phyloP scores from a whole-genome alignment of 2,113 vertebrate genomes.

The Ursus arctos region DNA sequence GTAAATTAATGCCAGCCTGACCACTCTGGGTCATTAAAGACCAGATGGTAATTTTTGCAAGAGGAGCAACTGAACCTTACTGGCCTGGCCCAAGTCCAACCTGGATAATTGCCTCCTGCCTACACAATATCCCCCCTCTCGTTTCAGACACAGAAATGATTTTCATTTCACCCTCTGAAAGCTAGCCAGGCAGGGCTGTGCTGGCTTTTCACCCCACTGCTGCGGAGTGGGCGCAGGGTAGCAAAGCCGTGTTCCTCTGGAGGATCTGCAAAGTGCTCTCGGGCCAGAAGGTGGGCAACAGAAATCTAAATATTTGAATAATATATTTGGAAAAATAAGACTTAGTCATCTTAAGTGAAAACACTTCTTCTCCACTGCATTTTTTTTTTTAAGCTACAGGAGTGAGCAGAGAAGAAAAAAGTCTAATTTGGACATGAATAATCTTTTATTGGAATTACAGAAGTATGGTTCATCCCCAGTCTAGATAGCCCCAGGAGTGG shows the following conservation, averaged over 20 bases:
- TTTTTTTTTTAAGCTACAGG: slow-evolving; percentile 9
- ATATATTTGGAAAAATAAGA: slow-evolving; percentile 42
- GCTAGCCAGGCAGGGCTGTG: background rate
- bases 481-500: too few relatives aligned
- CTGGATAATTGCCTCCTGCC: slow-evolving; percentile 54
- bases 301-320: slow-evolving; percentile 2
- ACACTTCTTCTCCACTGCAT: background rate
- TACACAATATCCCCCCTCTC: slow-evolving; percentile 6
- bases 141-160: slow-evolving; percentile 63
- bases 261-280: background rate
- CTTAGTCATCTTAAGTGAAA: slow-evolving; percentile 32
- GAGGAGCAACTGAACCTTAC: slow-evolving; percentile 63
- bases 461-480: background rate
- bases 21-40: slow-evolving; percentile 56
- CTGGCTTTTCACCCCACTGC: background rate
- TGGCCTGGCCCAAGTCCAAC: slow-evolving; percentile 51
- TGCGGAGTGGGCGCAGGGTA: fast-evolving
- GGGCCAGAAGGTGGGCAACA: background rate
- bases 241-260: background rate
- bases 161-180: slow-evolving; percentile 60
- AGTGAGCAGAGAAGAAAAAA: background rate
- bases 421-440: slow-evolving; percentile 28
- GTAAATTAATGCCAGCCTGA: slow-evolving; percentile 75
- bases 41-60: slow-evolving; percentile 62
- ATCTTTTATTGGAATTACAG: slow-evolving; percentile 32